A percentile compares a stretch with the other conserved stretches of the same genome.
Conservation (phyloP, 2,113 vertebrate genomes). For the Montifringilla adamsi region DNA sequence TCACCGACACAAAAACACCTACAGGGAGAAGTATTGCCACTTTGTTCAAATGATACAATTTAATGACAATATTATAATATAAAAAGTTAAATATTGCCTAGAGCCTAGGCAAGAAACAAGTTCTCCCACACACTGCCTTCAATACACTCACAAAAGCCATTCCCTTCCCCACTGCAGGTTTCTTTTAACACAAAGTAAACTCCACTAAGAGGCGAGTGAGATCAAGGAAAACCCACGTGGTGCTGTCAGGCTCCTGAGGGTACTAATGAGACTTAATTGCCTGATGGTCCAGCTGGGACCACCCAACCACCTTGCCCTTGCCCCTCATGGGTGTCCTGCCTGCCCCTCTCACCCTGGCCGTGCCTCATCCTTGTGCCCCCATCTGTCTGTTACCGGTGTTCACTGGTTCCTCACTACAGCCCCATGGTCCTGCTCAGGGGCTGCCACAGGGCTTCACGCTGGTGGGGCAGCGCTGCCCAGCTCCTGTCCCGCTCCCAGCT, state of each 20-base stretch:
- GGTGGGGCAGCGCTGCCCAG: background rate
- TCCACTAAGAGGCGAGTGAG: background rate
- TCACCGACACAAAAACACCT: background rate
- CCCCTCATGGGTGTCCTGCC: no score
- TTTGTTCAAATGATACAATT: background rate
- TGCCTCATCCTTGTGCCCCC: no score
- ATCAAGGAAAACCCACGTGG: background rate
- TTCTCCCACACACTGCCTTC: background rate
- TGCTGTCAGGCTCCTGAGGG: background rate
- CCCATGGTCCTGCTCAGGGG: background rate
- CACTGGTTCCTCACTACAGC: background rate
- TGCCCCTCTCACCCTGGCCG: background rate
- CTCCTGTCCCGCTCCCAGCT: background rate
- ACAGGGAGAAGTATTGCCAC: background rate
- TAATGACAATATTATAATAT: background rate
- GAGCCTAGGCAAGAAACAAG: background rate
- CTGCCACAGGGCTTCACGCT: background rate
- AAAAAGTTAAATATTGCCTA: background rate
- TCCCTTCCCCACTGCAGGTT: no score
- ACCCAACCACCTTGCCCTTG: background rate
- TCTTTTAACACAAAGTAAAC: background rate
- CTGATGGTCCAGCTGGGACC: background rate
- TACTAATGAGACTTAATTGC: background rate
- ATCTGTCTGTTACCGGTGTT: rapidly evolving
- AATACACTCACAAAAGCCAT: background rate